Conservation (phyloP, 2,888 invertebrate species). For the Venusia cambrica region DNA sequence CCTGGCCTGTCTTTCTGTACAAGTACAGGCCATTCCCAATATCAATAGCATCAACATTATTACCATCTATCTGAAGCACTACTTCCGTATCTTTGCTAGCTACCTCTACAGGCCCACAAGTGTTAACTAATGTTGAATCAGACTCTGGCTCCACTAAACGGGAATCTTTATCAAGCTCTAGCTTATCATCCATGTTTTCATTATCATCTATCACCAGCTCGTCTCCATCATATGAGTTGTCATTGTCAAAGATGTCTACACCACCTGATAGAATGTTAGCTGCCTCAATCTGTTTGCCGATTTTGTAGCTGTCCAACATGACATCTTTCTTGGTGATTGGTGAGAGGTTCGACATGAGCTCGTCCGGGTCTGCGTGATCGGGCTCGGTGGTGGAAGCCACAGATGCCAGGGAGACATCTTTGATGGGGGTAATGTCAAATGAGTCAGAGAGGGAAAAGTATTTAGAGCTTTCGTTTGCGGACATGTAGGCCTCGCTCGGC, state of each 20-base stretch:
- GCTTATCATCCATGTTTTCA: constrained; percentile 57
- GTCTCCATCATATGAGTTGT: constrained; percentile 74
- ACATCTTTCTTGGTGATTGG: constrained; percentile 61
- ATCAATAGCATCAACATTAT: constrained; percentile 72
- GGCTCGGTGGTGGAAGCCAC: constrained; percentile 38
- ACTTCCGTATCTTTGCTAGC: constrained; percentile 67
- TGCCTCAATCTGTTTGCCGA: constrained; percentile 72
- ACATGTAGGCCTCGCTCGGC: constrained; percentile 64
- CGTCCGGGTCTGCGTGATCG: constrained; percentile 47
- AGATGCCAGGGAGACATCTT: constrained; percentile 51
- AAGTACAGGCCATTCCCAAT: constrained; percentile 74
- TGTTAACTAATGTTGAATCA: constrained; percentile 41
- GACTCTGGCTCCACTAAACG: constrained; percentile 18
- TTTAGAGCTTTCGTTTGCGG: constrained; percentile 70
- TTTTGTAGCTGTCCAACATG: constrained; percentile 59
- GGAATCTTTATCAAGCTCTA: constrained; percentile 26
- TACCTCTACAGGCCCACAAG: constrained; percentile 44
- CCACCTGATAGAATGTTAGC: constrained; percentile 74
- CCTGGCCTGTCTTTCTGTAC: constrained; percentile 65
- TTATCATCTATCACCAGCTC: constrained; percentile 76
- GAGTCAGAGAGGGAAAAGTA: constrained; percentile 71
- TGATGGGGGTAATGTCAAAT: constrained; percentile 58
- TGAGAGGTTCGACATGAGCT: constrained; percentile 57
- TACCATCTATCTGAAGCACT: constrained; percentile 71
- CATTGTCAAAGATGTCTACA: constrained; percentile 75